Conservation (phyloP, 2,797 vertebrate genomes). For the Lithobates pipiens region DNA sequence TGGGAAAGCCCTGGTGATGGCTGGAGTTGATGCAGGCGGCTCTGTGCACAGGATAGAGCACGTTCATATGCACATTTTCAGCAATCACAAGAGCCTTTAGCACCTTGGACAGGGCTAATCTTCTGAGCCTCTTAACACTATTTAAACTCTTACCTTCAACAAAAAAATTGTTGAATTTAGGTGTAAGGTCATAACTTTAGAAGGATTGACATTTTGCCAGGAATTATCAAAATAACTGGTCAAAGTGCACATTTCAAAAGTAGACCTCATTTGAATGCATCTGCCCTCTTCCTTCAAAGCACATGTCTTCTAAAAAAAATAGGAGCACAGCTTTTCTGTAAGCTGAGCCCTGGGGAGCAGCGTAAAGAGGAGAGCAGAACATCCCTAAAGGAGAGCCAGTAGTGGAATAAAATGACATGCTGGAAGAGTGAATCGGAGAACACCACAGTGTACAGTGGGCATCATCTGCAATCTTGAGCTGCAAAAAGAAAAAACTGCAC, state of each 20-base stretch:
- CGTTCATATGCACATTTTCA: neutral
- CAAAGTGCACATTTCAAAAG: conserved; percentile 9
- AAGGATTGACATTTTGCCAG: conserved; percentile 13
- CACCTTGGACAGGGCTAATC: conserved; percentile 35
- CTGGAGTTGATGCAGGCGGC: neutral
- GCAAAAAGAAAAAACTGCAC: too few relatives aligned
- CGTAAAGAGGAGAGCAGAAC: too few relatives aligned
- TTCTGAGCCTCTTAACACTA: conserved; percentile 26
- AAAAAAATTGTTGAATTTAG: conserved; percentile 4
- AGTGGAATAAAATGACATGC: too few relatives aligned
- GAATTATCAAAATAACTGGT: neutral
- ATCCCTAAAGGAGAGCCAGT: too few relatives aligned
- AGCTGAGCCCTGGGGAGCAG: too few relatives aligned
- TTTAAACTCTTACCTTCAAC: conserved; percentile 24
- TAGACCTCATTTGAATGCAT: neutral
- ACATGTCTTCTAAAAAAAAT: neutral
- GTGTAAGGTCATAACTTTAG: conserved; percentile 32
- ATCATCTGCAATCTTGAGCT: too few relatives aligned
- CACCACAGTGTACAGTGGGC: too few relatives aligned
- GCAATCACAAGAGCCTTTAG: conserved; percentile 25
- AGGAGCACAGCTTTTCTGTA: neutral
- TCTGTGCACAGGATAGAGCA: neutral
- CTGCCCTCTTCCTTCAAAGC: neutral
- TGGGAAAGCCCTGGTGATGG: neutral
- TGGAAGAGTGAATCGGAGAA: too few relatives aligned